Evolutionary conservation across 2,888 invertebrate genomes (phyloP).

Genomic region (Tribolium freemani): DNA sequence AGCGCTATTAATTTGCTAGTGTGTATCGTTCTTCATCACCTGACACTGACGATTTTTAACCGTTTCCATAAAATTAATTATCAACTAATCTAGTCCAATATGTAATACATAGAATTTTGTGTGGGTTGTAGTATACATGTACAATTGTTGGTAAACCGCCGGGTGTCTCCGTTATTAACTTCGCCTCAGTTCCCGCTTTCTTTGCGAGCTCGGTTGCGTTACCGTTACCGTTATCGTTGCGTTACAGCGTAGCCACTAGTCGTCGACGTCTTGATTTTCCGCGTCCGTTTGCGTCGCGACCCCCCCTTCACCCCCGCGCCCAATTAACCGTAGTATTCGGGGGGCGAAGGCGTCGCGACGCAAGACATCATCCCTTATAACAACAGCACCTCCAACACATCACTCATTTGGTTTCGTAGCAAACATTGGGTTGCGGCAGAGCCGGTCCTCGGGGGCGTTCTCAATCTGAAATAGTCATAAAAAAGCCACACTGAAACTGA

Average conservation of each 20-base stretch:
- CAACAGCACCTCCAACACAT: constrained; percentile 31
- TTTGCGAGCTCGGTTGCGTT: constrained; percentile 61
- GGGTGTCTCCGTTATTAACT: constrained; percentile 65
- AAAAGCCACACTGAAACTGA: constrained; percentile 79
- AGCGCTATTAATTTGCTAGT: constrained; percentile 69
- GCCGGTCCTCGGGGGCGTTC: constrained; percentile 70
- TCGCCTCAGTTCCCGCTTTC: constrained; percentile 55
- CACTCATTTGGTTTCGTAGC: constrained; percentile 50
- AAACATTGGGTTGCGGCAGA: constrained; percentile 56
- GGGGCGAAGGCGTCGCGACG: constrained; percentile 36
- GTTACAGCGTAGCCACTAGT: constrained; percentile 62
- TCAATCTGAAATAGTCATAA: constrained; percentile 82
- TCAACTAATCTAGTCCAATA: constrained; percentile 70
- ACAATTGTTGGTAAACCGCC: constrained; percentile 71
- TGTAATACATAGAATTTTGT: constrained; percentile 71
- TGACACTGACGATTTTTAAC: constrained; percentile 69
- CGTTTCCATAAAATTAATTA: constrained; percentile 67
- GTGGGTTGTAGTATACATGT: constrained; percentile 73
- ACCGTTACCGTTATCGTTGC: constrained; percentile 55
- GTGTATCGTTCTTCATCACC: constrained; percentile 69
- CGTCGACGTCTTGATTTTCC: constrained; percentile 35
- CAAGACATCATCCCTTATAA: constrained; percentile 26
- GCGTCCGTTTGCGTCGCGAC: constrained; percentile 30
- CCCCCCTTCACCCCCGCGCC: constrained; percentile 23
- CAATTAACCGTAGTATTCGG: constrained; percentile 35